These are phyloP conservation scores for Linurgus olivaceus DNA, from an alignment of 2,797 vertebrate genomes.

Conservation along the genomic window DNA sequence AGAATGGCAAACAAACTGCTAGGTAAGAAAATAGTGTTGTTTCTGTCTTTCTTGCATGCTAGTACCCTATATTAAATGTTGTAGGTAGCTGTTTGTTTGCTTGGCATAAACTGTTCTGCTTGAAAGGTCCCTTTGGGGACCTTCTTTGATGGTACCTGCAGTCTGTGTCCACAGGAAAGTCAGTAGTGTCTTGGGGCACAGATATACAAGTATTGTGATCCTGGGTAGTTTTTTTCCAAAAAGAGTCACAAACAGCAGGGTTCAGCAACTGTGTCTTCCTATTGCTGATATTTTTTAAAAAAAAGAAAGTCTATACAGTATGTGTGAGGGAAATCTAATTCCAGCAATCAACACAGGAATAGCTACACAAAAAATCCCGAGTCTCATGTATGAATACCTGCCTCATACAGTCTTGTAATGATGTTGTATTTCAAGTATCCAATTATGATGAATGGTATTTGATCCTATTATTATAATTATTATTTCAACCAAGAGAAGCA, in stretches of 20 bases:
- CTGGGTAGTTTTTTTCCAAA: neutral
- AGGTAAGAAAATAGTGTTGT: neutral
- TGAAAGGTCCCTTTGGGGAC: neutral
- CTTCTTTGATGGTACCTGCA: slow-evolving; percentile 15
- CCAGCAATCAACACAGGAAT: accelerated
- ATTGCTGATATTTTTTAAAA: neutral
- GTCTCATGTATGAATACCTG: neutral
- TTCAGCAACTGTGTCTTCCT: neutral
- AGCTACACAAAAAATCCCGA: neutral
- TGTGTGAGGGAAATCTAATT: neutral
- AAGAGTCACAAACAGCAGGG: neutral
- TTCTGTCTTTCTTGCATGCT: neutral
- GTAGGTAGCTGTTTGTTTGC: slow-evolving; percentile 3
- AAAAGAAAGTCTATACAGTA: neutral
- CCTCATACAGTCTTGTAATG: neutral
- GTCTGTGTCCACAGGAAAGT: neutral
- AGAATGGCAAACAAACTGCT: neutral
- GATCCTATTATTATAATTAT: neutral
- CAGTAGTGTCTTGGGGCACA: neutral
- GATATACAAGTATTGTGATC: neutral
- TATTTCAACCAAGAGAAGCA: slow-evolving; percentile 9
- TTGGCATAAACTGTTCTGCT: slow-evolving; percentile 39
- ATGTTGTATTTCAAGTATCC: neutral
- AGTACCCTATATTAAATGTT: neutral
- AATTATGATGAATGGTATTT: neutral